Base-by-base conservation (phyloP, 1,140 invertebrate genomes). In the Uloborus diversus region DNA sequence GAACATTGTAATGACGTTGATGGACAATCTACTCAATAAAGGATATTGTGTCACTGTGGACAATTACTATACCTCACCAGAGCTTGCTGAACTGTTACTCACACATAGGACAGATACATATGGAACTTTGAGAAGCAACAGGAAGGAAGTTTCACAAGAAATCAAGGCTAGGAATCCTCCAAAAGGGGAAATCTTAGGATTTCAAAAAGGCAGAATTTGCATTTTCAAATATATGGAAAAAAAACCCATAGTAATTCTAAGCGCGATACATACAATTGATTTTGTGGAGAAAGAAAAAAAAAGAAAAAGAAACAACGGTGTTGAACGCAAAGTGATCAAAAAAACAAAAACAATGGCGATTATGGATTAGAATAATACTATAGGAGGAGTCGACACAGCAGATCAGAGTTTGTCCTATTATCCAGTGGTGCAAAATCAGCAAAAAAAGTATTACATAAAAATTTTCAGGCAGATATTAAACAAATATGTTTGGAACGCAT, bases 401-500 rank as follows among this genome's bases (percentile, higher is more conserved):
- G 35, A 73, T 25, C 57, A 61, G 32, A 7, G 56, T 30, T 20
- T 73, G 56, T 47, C 57, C 13, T 73, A 73, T 1, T 73, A 73
- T 17, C 56, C 33, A 17, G 42, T 57, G 0, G 23, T 62, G 14
- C 28, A 32, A 62, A 73, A 61, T 32, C 49, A 57, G 51, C 33
- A 73, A 32, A 20, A 20, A 13, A 73, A 73, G 30, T 73, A 59
- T 20, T 71, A 71, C n/a, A 47, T 13, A 32, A 73, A 62, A 49
- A 11, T 73, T 47, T 73, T 73, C 14, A 4, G 35, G 3, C 69
- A 73, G 14, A 11, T 73, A 14, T 32, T 73, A 1, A 57, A 73
- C 27, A 53, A 61, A 42, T 35, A 14, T 2, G 14, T 49, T 5
- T 73, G 53, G 70, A 73, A 47, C 25, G 33, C 23, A n/a, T 73